Evolutionary conservation across 2,797 vertebrate species (phyloP), one percentile per base, ranked within the genome.

Genomic region (Leptoclinus maculatus): DNA sequence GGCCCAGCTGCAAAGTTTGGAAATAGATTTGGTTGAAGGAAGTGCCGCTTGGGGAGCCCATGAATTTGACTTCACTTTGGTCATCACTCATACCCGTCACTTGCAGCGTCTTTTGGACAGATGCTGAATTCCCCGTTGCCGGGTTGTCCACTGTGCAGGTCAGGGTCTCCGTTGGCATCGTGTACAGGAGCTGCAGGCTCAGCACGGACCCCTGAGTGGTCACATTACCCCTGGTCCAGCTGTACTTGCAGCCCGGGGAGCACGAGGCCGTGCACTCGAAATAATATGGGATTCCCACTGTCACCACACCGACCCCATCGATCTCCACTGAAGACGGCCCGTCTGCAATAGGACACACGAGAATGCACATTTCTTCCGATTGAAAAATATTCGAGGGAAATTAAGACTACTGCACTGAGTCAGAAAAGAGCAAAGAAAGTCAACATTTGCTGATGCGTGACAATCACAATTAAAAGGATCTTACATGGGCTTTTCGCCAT

Each of bases 71-170:
- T n/a, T 56, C 1, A 57, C 14, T 16, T 41, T 9, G 1, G 1
- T 64, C 4, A 6, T 2, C n/a, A 12, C 49, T 38, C 45, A 2
- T 76, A 86, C 85, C 83, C 2, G 83, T 74, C 74, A 84, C 78
- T 34, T 60, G 49, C 49, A 88, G 23, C 1, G 25, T 73, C 70
- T 81, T 88, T 0, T 65, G 53, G 25, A 63, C 66, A 0, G 32
- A 0, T 27, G 7, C 66, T 10, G 69, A 49, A 4, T 3, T 12
- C 39, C 51, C 25, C 0, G 83, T 47, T 11, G 19, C 7, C 0
- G 79, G 65, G 66, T 85, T 87, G 34, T 58, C 4, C 2, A 23
- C 85, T 1, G 36, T 60, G 54, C 85, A 89, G 65, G 51, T 79
- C 45, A 84, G 21, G 41, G 25, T 78, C 21, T 80, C 65, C 0